A percentile compares a stretch with the other conserved stretches of the same genome.
phyloP scores from a whole-genome alignment of 2,113 vertebrate species.

The Oryzias javanicus region DNA sequence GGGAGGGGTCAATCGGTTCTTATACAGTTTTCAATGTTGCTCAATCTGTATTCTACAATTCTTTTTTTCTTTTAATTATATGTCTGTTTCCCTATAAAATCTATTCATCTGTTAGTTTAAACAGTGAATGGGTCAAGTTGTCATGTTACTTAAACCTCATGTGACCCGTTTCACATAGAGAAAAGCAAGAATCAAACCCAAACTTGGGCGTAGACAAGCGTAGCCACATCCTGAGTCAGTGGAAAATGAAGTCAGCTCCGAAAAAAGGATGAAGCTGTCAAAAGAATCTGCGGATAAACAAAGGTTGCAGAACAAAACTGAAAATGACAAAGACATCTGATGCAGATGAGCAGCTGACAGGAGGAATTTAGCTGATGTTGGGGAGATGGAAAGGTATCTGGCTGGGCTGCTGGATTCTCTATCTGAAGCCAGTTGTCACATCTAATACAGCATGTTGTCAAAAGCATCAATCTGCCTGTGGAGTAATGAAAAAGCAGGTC shows the following conservation, averaged over 20 bases:
- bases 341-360: constrained; percentile 72
- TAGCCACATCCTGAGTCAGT: too few relatives aligned
- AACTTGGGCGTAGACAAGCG: too few relatives aligned
- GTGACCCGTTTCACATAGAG: too few relatives aligned
- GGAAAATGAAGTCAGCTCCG: neutral
- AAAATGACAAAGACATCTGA: constrained; percentile 52
- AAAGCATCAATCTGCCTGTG: constrained; percentile 71
- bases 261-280: neutral
- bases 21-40: too few relatives aligned
- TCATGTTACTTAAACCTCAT: too few relatives aligned
- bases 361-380: constrained; percentile 60
- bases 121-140: too few relatives aligned
- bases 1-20: too few relatives aligned
- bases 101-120: too few relatives aligned
- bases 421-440: constrained; percentile 72
- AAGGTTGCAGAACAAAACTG: constrained; percentile 31
- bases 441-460: constrained; percentile 70
- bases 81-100: too few relatives aligned
- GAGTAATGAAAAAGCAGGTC: constrained; percentile 64
- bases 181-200: too few relatives aligned
- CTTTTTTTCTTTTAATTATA: too few relatives aligned
- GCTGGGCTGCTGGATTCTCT: constrained; percentile 61
- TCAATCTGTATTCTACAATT: too few relatives aligned
- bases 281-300: constrained; percentile 13
- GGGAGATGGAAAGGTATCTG: constrained; percentile 64